Evolutionary conservation across 2,113 vertebrate species (phyloP).

Genomic region (Eclectus roratus): DNA sequence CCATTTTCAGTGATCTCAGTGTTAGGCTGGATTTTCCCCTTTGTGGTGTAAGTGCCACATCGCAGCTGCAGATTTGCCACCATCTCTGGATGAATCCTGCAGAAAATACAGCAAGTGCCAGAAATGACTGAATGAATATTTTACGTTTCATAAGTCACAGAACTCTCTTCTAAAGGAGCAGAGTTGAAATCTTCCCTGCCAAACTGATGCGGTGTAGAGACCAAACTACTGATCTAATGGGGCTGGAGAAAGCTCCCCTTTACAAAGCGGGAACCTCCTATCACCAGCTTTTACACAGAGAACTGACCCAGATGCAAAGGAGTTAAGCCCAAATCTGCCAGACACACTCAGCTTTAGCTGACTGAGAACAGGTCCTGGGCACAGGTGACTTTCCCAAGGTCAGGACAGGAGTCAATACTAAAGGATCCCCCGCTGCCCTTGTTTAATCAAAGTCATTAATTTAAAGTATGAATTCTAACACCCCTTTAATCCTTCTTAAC

Average conservation of each 20-base stretch:
- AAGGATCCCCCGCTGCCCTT: neutral
- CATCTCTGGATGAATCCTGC: neutral
- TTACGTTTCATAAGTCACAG: neutral
- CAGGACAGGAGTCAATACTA: neutral
- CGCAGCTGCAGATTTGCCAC: neutral
- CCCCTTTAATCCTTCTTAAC: conserved; percentile 58
- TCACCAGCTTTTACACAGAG: neutral
- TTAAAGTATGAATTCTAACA: conserved; percentile 41
- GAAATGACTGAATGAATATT: neutral
- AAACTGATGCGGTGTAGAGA: neutral
- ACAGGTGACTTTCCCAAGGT: conserved; percentile 42
- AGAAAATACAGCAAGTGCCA: neutral
- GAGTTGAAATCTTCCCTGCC: neutral
- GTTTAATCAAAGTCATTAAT: conserved; percentile 58
- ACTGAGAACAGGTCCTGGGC: neutral
- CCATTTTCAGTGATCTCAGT: neutral
- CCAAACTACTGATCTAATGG: neutral
- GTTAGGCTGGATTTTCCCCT: neutral
- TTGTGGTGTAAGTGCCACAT: neutral
- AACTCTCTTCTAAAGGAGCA: neutral
- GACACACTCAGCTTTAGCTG: accelerated
- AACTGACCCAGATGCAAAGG: neutral
- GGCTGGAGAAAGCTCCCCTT: neutral
- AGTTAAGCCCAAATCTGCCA: neutral
- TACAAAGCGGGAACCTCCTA: neutral